Evolutionary conservation across 2,888 invertebrate species (phyloP).

Genomic region (Nesidiocoris tenuis): DNA sequence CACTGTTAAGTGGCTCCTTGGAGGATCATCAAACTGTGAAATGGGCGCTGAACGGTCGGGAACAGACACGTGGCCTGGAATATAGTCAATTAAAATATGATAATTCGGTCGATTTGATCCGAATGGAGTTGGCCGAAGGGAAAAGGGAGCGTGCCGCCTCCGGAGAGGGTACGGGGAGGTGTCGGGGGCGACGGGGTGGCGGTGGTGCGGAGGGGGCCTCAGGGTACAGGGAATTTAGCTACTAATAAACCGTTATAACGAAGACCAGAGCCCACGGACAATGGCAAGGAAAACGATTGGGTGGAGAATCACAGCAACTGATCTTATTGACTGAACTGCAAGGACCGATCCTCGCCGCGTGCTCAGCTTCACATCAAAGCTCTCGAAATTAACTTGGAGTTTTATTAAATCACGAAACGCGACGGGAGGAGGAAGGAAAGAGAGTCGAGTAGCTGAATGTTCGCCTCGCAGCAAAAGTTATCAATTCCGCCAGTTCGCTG

Average conservation of each 20-base stretch:
- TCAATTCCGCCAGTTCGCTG: background rate
- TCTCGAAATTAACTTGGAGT: slow-evolving; percentile 31
- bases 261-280: slow-evolving; percentile 11
- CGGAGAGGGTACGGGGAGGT: background rate
- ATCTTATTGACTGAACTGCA: slow-evolving; percentile 33
- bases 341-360: background rate
- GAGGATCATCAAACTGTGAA: background rate
- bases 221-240: slow-evolving; percentile 15
- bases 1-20: background rate
- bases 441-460: background rate
- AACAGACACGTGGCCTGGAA: slow-evolving; percentile 6
- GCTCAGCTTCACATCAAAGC: slow-evolving; percentile 29
- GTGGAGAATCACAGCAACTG: slow-evolving; percentile 36
- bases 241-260: slow-evolving; percentile 31
- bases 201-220: background rate
- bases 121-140: background rate
- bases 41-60: slow-evolving; percentile 10
- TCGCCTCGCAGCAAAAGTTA: background rate
- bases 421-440: background rate
- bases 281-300: slow-evolving; percentile 27
- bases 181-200: background rate
- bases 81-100: slow-evolving; percentile 35
- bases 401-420: slow-evolving; percentile 21
- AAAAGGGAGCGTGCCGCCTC: background rate
- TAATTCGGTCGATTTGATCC: slow-evolving; percentile 29